phyloP scores from a whole-genome alignment of 2,113 vertebrate species.

The Trichechus manatus region DNA sequence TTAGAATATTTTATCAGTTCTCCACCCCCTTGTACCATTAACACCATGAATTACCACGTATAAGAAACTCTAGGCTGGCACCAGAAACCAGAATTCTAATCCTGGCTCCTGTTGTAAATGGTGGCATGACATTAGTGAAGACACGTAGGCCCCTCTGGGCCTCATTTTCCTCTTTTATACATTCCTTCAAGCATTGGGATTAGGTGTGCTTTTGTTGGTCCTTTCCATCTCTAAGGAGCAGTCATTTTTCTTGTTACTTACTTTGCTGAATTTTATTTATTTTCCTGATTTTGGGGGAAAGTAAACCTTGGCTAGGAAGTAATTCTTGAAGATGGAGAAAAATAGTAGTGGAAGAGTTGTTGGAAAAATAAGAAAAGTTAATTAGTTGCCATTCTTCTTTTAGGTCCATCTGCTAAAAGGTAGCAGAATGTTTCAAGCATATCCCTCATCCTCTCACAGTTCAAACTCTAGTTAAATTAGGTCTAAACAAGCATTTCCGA shows the following conservation, averaged over 20 bases:
- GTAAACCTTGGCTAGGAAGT: not conserved
- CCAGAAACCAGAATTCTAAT: not conserved
- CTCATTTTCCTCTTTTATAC: not conserved
- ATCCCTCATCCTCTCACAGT: not conserved
- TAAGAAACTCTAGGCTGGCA: not conserved
- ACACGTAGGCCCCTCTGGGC: too few relatives aligned
- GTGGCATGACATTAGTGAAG: not conserved
- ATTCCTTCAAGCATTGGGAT: not conserved
- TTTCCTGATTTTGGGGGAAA: not conserved
- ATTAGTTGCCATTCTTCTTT: not conserved
- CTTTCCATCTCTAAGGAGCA: not conserved
- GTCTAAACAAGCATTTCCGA: not conserved
- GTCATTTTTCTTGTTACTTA: not conserved
- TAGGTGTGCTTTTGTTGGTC: not conserved
- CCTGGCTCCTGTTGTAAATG: not conserved
- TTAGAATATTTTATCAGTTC: not conserved
- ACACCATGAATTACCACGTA: not conserved
- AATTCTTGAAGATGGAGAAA: not conserved
- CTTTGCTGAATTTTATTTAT: slow-evolving; percentile 15
- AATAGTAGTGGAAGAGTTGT: not conserved
- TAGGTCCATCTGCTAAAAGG: not conserved
- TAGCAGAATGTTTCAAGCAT: not conserved
- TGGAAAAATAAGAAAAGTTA: not conserved
- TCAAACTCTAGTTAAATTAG: not conserved
- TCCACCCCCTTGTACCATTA: not conserved